phyloP scores from a whole-genome alignment of 2,113 vertebrate species.

The Elephas maximus region DNA sequence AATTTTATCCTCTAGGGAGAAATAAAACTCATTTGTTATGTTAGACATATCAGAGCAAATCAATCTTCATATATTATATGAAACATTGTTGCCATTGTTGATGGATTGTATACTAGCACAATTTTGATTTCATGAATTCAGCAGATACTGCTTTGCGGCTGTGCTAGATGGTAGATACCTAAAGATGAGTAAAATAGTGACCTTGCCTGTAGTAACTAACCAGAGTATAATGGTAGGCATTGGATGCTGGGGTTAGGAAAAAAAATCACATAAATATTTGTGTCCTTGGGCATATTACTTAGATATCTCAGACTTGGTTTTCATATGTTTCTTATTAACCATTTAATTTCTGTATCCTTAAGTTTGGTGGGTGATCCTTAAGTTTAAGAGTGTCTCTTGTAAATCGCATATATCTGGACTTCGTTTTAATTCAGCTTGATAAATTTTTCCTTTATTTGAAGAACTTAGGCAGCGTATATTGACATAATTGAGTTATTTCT shows the following conservation, averaged over 20 bases:
- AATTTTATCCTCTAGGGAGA: conserved; percentile 64
- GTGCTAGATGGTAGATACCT: background rate
- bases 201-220: background rate
- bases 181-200: background rate
- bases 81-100: conserved; percentile 61
- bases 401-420: background rate
- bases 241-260: background rate
- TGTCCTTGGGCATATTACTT: background rate
- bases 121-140: conserved; percentile 64
- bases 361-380: background rate
- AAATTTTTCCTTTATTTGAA: conserved; percentile 24
- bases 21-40: conserved; percentile 70
- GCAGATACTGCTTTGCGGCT: background rate
- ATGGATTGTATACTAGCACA: conserved; percentile 31
- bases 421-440: background rate
- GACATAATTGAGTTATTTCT: background rate
- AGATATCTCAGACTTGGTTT: background rate
- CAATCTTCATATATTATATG: conserved; percentile 72
- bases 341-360: background rate
- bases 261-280: background rate
- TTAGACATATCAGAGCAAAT: conserved; percentile 69
- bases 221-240: background rate
- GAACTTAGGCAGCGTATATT: background rate
- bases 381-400: background rate
- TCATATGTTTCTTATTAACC: background rate